Evolutionary conservation across 2,888 invertebrate genomes (phyloP), one percentile per base, ranked within the genome.

Genomic region (Sarcophaga rosellei): DNA sequence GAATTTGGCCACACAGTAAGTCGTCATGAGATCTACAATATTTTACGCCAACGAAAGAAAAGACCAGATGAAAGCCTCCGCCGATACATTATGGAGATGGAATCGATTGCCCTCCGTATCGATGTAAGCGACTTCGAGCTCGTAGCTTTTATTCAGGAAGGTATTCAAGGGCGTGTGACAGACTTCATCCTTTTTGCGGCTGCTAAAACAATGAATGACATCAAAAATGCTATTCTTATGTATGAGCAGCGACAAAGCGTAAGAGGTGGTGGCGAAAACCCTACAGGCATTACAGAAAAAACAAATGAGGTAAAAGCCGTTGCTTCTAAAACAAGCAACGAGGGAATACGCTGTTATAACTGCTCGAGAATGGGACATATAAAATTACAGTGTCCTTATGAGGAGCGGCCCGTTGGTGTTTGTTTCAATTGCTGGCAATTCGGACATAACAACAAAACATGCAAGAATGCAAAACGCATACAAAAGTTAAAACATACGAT

Each of bases 21-120:
- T 59, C 79, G 82, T n/a, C 84, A 87, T 35, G 82, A 84, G 76
- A 75, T 85, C 61, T 87, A 86, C 15, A 68, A 84, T 11, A 47
- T n/a, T 4, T 17, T 77, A 57, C 79, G 73, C 57, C 66, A 53
- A 10, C 70, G 84, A 47, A 57, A 10, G 11, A 81, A 78, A 25
- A 84, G 81, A 63, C 17, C 44, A 35, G 70, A 78, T 53, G 84
- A 85, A 63, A 87, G 76, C 35, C 79, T 85, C 12, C 78, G 85
- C 2, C 68, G 84, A 21, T 87, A 86, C 23, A 61, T 88, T 72
- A 81, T 84, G 73, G 87, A 87, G 59, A 81, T 86, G 81, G 84
- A 88, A 65, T 75, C 86, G 8, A 77, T 86, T 44, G 81, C 84
- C 5, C 63, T 66, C 12, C 84, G 88, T 20, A n/a, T n/a, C n/a